Base-by-base conservation (phyloP, 2,113 vertebrate species). In the Cottus gobio region DNA sequence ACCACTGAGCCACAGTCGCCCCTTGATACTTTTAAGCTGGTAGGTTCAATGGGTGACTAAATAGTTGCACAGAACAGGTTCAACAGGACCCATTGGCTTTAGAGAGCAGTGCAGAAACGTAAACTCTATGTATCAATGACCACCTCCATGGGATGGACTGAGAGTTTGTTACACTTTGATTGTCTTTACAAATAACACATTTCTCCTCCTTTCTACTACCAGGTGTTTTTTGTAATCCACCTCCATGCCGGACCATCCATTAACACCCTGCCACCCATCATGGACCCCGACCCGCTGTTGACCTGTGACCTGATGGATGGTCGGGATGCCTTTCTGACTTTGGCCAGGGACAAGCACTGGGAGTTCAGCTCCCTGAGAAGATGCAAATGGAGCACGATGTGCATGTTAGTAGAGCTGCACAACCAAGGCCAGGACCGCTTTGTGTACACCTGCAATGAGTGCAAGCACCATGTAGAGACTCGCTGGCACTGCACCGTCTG, bases 171-270 rank as follows among this genome's bases (percentile, higher is more conserved):
- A 36, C 0, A 10, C 36, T 75, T 50, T 3, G 16, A 31, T 9
- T 67, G 10, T 73, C 42, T 18, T 62, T 7, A 30, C 16, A 71
- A 44, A 39, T 75, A 48, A 69, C 12, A 16, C 3, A 0, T 44
- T 57, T 72, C 16, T 52, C 22, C 44, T 67, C 37, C 15, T 75
- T 58, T 34, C n/a, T 62, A 22, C 36, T 64, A 15, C 52, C 92
- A 99, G 98, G 98, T 99, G 57, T 99, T 99, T 90, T 99, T 99
- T 89, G 97, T 99, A 71, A 99, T 99, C 56, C 97, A 98, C 85
- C 94, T 99, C 42, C 97, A 99, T 0, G 95, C 98, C 0, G 98
- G 98, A 39, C 97, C 97, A 0, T 96, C 96, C 63, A 95, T 98
- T 64, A 99, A 99, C 92, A 97, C 98, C 0, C 90, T 99, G 85